A percentile compares a stretch with the other conserved stretches of the same genome.
phyloP scores from a whole-genome alignment of 2,113 vertebrate genomes.

The Thalassarche chlororhynchos region DNA sequence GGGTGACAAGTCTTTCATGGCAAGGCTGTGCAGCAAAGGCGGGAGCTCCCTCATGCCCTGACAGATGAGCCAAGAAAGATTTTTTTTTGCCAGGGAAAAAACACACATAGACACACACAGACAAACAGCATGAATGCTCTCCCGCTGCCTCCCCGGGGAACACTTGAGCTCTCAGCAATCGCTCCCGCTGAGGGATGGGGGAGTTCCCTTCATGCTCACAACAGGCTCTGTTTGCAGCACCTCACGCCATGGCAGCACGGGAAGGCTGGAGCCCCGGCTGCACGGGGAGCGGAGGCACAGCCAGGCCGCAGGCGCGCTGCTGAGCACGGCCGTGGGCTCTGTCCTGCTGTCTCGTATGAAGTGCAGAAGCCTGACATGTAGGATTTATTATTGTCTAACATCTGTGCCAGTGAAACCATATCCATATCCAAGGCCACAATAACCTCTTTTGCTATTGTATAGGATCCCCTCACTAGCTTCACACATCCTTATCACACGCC shows the following conservation, averaged over 20 bases:
- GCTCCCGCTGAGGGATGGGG: neutral
- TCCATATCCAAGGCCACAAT: neutral
- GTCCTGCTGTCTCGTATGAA: neutral
- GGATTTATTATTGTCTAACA: neutral
- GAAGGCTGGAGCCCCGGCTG: neutral
- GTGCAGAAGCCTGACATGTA: neutral
- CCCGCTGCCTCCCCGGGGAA: neutral
- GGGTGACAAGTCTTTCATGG: neutral
- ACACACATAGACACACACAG: neutral
- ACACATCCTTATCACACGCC: neutral
- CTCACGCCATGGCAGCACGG: neutral
- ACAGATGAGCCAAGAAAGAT: neutral
- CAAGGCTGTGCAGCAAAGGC: neutral
- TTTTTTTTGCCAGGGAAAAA: neutral
- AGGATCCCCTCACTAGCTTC: neutral
- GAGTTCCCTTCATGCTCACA: neutral
- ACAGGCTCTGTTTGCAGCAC: neutral
- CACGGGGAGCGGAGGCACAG: neutral
- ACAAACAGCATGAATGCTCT: neutral
- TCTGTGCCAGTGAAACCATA: neutral
- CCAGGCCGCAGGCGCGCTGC: accelerated
- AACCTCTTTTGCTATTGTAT: neutral
- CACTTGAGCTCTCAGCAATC: neutral
- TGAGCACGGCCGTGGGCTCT: neutral
- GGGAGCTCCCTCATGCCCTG: neutral